Percentiles rank a stretch among this genome's conserved stretches.
Conservation (phyloP, 2,797 vertebrate genomes). For the Molossus alvarezi region DNA sequence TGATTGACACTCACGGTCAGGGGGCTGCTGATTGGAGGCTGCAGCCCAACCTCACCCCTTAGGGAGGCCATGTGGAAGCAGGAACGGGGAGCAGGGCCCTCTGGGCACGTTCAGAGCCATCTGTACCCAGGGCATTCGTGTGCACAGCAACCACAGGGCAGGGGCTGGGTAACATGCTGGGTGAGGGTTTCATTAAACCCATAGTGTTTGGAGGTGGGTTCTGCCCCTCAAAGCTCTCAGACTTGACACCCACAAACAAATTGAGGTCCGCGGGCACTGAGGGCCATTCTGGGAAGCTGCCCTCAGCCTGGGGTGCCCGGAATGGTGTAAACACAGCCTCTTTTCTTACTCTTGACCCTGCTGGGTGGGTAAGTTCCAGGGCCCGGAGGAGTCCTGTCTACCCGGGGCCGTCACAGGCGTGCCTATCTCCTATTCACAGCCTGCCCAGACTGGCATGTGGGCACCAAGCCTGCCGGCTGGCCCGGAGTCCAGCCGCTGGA, state of each 20-base stretch:
- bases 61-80: not conserved
- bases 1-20: fast-evolving
- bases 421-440: slow-evolving; percentile 58
- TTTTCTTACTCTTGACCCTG: not conserved
- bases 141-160: not conserved
- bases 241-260: not conserved
- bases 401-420: slow-evolving; percentile 60
- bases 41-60: not conserved
- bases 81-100: not conserved
- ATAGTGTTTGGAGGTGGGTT: not conserved
- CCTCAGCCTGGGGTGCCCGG: not conserved
- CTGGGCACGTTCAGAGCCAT: not conserved
- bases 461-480: slow-evolving; percentile 19
- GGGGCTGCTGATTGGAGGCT: not conserved
- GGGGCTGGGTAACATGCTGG: not conserved
- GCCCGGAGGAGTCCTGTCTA: not conserved
- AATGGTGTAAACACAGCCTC: not conserved
- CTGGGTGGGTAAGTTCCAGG: not conserved
- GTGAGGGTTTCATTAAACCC: not conserved
- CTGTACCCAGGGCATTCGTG: fast-evolving
- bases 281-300: not conserved
- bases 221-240: not conserved
- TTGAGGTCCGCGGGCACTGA: not conserved
- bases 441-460: slow-evolving; percentile 30
- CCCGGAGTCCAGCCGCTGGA: not conserved